These are phyloP conservation scores for Argyresthia albistria DNA, from an alignment of 2,888 invertebrate species.

Conservation along the genomic window DNA sequence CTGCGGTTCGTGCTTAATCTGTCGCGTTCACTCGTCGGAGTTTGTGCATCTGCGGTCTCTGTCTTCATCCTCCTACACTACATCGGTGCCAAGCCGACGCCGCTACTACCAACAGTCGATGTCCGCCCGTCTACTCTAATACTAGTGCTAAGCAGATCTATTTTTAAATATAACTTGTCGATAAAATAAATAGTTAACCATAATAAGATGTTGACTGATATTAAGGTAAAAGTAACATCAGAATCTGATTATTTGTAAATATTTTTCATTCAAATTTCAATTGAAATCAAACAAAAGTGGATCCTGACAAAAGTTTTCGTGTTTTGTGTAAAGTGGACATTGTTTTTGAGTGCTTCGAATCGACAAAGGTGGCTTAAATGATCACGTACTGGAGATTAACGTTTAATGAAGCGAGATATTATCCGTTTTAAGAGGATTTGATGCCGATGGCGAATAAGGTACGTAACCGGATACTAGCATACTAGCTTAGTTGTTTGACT, in stretches of 20 bases:
- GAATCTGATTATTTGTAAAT: constrained; percentile 5
- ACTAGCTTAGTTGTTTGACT: constrained; percentile 49
- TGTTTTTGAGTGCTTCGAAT: constrained; percentile 33
- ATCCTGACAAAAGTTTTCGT: constrained; percentile 37
- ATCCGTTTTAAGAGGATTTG: constrained; percentile 42
- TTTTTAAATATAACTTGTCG: constrained; percentile 25
- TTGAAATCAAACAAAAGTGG: constrained; percentile 7
- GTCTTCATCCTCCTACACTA: constrained; percentile 49
- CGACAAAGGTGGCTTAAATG: constrained; percentile 32
- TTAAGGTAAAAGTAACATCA: constrained; percentile 17
- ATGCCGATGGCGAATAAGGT: constrained; percentile 59
- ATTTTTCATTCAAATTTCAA: constrained; percentile 11
- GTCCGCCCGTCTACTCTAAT: constrained; percentile 44
- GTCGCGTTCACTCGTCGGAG: constrained; percentile 29
- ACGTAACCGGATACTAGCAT: constrained; percentile 58
- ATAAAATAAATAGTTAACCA: constrained; percentile 10
- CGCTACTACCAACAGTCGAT: constrained; percentile 45
- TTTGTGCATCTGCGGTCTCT: constrained; percentile 36
- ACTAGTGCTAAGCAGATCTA: constrained; percentile 15
- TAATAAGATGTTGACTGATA: constrained; percentile 19
- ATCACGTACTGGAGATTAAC: constrained; percentile 20
- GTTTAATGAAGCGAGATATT: constrained; percentile 38
- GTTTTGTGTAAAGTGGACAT: constrained; percentile 47
- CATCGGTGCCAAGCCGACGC: constrained; percentile 35
- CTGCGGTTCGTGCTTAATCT: constrained; percentile 35